Base-by-base conservation (phyloP, 2,113 vertebrate species). In the Colius striatus region DNA sequence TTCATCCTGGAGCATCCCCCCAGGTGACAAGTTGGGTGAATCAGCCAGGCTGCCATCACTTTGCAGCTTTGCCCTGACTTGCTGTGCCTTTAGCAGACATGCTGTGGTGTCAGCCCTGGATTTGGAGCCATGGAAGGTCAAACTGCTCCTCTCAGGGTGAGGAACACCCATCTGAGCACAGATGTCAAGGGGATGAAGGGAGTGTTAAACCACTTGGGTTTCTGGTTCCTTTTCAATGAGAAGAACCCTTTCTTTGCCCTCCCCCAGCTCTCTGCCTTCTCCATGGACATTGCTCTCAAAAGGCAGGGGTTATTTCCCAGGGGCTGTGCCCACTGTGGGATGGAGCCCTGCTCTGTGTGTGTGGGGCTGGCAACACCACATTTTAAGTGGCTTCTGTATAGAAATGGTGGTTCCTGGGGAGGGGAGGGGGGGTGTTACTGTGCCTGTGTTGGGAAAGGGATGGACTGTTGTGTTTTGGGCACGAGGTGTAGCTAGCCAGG, bases 41-140 rank as follows among this genome's bases (percentile, higher is more conserved):
- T 10, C 38, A 36, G 1, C 77, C 45, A 1, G 26, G 6, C 16
- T 84, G 38, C 55, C 11, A 6, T 16, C 10, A 6, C 6, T 66
- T 22, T 27, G 36, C 20, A 3, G 23, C 47, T 84, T 51, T 2
- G 0, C 54, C 74, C 3, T 15, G 0, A 19, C 22, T 68, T 68
- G 38, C 38, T 41, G 38, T 41, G 38, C 38, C 12, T 41, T 41
- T 41, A 41, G 38, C 38, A 41, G 12, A 41, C 38, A 41, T 41
- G 38, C 38, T 41, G 38, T 41, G 3, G 47, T 78, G 27, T 86
- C 22, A 77, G 76, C 94, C 17, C 70, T 58, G 2, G 8, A 7
- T 22, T 72, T 43, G 4, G 50, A 91, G 92, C 53, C 57, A 9
- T 12, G 23, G 45, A 32, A 76, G 54, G 36, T 10, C 29, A 38